Percentiles rank a stretch among this genome's conserved stretches.
Conservation (phyloP, 1,140 invertebrate genomes). For the Drosophila sp. region DNA sequence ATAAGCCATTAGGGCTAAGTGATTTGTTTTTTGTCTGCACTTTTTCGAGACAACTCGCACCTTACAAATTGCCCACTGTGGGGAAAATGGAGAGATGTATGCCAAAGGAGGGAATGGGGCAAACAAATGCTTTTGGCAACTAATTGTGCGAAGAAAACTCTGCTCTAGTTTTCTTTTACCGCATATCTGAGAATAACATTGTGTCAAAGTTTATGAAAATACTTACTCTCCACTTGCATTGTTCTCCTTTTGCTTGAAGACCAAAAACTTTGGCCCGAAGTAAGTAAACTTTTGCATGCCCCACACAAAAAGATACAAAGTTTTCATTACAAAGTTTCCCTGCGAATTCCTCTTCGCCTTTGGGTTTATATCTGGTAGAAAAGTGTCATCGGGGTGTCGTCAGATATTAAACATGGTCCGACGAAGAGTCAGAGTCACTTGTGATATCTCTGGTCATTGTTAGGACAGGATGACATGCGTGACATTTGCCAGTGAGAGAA, state of each 20-base stretch:
- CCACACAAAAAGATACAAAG: conserved; percentile 56
- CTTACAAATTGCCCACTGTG: conserved; percentile 66
- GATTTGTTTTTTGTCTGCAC: conserved; percentile 75
- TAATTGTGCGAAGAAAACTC: conserved; percentile 71
- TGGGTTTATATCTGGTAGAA: conserved; percentile 15
- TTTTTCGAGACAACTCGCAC: conserved; percentile 43
- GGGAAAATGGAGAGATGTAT: conserved; percentile 8
- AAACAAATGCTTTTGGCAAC: conserved; percentile 34
- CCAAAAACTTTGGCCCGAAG: conserved; percentile 68
- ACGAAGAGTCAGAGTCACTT: conserved; percentile 9
- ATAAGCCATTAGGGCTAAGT: conserved; percentile 80
- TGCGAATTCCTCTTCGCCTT: neutral
- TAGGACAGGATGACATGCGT: conserved; percentile 55
- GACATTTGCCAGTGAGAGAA: conserved; percentile 57
- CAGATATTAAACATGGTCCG: conserved; percentile 47
- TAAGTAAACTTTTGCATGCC: conserved; percentile 52
- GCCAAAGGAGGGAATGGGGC: neutral
- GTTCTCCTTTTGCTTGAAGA: conserved; percentile 23
- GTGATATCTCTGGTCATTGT: conserved; percentile 68
- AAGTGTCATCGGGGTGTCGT: conserved; percentile 36
- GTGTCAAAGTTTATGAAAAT: conserved; percentile 69
- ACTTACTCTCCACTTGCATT: conserved; percentile 38
- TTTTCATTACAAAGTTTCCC: conserved; percentile 51
- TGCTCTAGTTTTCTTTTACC: conserved; percentile 61
- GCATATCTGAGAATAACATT: conserved; percentile 6